Evolutionary conservation across 1,140 invertebrate genomes (phyloP).

Genomic region (Drosophila mayri): DNA sequence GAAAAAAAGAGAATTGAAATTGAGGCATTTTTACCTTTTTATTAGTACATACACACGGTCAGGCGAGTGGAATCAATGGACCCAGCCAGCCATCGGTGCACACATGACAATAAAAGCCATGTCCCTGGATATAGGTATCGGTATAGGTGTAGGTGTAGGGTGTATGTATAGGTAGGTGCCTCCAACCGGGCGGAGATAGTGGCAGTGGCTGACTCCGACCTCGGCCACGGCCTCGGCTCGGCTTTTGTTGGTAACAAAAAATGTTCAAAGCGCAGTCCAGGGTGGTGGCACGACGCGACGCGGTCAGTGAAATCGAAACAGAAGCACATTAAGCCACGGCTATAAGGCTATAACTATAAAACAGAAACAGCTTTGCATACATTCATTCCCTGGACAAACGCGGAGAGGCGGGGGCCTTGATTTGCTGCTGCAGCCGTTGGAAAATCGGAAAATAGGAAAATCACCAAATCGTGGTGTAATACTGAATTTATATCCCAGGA

Average conservation of each 20-base stretch:
- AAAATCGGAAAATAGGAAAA: conserved; percentile 7
- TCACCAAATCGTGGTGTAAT: conserved; percentile 23
- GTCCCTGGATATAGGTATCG: conserved; percentile 23
- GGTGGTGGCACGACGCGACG: conserved; percentile 15
- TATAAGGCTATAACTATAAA: conserved; percentile 53
- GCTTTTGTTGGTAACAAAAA: conserved; percentile 13
- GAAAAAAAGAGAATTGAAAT: conserved; percentile 32
- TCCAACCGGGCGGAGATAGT: conserved; percentile 14
- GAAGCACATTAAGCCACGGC: conserved; percentile 49
- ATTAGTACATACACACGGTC: conserved; percentile 44
- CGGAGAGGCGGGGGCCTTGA: conserved; percentile 3
- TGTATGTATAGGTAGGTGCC: conserved; percentile 3
- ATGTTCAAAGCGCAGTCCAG: conserved; percentile 26
- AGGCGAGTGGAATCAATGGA: conserved; percentile 58
- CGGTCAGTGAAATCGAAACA: conserved; percentile 40
- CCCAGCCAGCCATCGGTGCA: conserved; percentile 28
- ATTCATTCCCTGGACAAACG: conserved; percentile 19
- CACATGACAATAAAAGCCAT: conserved; percentile 58
- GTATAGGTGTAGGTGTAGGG: not conserved
- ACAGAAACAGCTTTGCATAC: conserved; percentile 50
- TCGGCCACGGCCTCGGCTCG: conserved; percentile 4
- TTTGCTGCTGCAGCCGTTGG: conserved; percentile 19
- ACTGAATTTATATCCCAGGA: conserved; percentile 15
- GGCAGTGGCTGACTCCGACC: conserved; percentile 10
- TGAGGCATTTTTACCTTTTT: conserved; percentile 64